phyloP scores from a whole-genome alignment of 2,888 invertebrate genomes.

The Rhorus exstirpatorius region DNA sequence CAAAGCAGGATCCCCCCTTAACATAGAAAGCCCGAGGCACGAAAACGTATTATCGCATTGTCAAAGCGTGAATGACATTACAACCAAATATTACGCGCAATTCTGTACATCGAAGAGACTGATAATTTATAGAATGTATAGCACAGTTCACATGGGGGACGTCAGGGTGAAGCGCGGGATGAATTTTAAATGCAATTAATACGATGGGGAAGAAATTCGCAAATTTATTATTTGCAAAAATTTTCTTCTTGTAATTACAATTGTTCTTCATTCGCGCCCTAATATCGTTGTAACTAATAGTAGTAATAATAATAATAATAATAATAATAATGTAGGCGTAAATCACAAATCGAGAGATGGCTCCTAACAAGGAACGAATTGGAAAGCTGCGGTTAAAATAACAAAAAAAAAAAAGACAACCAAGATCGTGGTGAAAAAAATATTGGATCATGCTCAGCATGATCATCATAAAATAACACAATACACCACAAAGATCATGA shows the following conservation, averaged over 20 bases:
- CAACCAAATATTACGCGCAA: slow-evolving; percentile 51
- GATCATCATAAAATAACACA: no score
- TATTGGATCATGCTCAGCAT: slow-evolving; percentile 28
- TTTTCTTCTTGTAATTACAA: no score
- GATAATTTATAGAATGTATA: slow-evolving; percentile 49
- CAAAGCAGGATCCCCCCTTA: no score
- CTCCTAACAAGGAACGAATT: slow-evolving; percentile 23
- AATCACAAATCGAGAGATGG: slow-evolving; percentile 63
- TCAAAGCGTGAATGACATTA: slow-evolving; percentile 55
- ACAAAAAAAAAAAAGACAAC: slow-evolving; percentile 68
- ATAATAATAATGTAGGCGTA: slow-evolving; percentile 61
- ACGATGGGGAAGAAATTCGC: not conserved
- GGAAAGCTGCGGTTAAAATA: slow-evolving; percentile 60
- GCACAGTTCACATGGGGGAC: slow-evolving; percentile 10
- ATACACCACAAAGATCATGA: no score
- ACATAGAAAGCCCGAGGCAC: slow-evolving; percentile 59
- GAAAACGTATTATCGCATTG: slow-evolving; percentile 61
- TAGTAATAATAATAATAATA: slow-evolving; percentile 47
- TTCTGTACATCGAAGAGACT: slow-evolving; percentile 30
- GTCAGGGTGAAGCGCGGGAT: not conserved
- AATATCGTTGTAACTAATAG: not conserved
- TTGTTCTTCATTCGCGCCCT: no score
- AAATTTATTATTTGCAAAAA: no score
- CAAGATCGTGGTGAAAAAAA: slow-evolving; percentile 35
- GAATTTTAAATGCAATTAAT: not conserved